A percentile compares a stretch with the other conserved stretches of the same genome.
Evolutionary conservation across 2,888 invertebrate species (phyloP).

Genomic region (Brachypterus glaber): DNA sequence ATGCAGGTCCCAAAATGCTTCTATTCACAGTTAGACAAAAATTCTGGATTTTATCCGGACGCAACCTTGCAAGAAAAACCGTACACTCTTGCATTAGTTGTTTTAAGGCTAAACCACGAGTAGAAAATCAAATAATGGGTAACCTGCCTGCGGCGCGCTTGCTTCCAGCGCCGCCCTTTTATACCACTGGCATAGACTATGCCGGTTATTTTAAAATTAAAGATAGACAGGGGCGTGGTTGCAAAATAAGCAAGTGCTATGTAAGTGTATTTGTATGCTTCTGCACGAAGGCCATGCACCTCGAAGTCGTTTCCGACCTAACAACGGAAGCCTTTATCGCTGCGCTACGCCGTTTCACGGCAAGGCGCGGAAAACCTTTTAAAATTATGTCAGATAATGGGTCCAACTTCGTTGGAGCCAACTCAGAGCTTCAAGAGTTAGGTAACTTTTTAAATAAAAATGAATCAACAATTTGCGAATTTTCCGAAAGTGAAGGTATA

Average conservation of each 20-base stretch:
- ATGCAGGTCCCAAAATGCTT: conserved; percentile 15
- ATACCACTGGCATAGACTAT: conserved; percentile 23
- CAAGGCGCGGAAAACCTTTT: conserved; percentile 17
- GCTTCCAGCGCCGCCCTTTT: conserved; percentile 19
- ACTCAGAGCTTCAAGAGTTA: too few species aligned
- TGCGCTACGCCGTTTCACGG: conserved; percentile 19
- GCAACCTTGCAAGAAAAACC: conserved; percentile 18
- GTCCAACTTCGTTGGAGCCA: conserved; percentile 21
- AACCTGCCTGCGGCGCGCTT: conserved; percentile 22
- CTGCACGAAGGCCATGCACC: conserved; percentile 18
- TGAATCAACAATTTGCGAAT: too few species aligned
- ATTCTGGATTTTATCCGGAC: conserved; percentile 24
- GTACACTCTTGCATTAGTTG: conserved; percentile 20
- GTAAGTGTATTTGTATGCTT: conserved; percentile 23
- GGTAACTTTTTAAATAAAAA: too few species aligned
- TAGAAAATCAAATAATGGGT: conserved; percentile 22
- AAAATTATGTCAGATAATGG: conserved; percentile 21
- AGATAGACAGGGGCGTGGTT: conserved; percentile 18
- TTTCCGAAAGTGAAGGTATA: too few species aligned
- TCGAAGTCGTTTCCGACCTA: conserved; percentile 17
- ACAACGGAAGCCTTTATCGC: conserved; percentile 17
- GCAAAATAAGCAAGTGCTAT: conserved; percentile 19
- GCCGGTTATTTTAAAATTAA: conserved; percentile 24
- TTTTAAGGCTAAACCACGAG: conserved; percentile 17
- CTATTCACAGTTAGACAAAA: conserved; percentile 16